Conservation (phyloP, 2,797 vertebrate species). For the Sylvia borin region DNA sequence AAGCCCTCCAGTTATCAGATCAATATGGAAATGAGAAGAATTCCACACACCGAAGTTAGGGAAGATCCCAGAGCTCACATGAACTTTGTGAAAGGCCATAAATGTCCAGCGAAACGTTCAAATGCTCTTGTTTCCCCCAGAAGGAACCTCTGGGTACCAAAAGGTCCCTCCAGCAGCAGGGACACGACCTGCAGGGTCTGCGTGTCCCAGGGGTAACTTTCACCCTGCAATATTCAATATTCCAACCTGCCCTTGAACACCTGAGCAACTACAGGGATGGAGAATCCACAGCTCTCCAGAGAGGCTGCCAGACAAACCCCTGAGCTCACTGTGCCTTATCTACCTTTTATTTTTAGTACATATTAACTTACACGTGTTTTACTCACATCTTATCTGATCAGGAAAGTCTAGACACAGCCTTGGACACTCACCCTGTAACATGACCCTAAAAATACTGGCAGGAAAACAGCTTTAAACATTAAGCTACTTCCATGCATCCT, state of each 20-base stretch:
- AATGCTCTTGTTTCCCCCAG: background rate
- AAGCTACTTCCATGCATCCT: background rate
- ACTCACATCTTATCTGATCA: constrained; percentile 3
- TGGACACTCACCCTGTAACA: background rate
- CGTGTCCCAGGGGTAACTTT: background rate
- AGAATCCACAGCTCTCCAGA: background rate
- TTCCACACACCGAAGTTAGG: background rate
- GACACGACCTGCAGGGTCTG: fast-evolving
- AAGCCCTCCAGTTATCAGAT: background rate
- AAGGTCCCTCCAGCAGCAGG: background rate
- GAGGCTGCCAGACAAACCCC: background rate
- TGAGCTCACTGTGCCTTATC: background rate
- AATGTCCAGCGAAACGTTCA: background rate
- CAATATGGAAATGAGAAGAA: background rate
- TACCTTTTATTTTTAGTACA: background rate
- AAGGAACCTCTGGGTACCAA: background rate
- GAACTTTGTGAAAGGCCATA: background rate
- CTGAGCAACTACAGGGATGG: background rate
- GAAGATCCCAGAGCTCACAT: background rate
- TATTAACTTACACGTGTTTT: background rate
- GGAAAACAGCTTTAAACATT: background rate
- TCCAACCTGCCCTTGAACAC: background rate
- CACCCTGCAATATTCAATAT: background rate
- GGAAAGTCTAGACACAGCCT: background rate
- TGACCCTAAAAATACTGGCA: background rate